Conservation (phyloP, 1,140 invertebrate species). For the Zaprionus kolodkinae region DNA sequence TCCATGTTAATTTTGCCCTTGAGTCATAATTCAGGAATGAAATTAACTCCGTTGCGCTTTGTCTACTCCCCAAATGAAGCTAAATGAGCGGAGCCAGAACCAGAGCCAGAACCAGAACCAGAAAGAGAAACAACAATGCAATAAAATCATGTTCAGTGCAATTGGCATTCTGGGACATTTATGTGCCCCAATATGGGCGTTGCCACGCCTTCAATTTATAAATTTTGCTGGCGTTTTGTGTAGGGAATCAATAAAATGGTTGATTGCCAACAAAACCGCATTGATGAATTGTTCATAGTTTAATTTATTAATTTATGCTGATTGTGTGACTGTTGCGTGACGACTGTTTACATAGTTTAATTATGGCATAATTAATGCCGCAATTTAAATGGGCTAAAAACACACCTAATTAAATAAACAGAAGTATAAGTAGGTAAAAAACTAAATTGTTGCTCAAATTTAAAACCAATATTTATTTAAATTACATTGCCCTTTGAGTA, state of each 20-base stretch:
- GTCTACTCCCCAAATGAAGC: slow-evolving; percentile 23
- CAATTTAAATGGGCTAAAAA: background rate
- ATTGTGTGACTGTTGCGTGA: slow-evolving; percentile 6
- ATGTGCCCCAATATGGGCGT: slow-evolving; percentile 47
- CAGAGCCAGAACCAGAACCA: background rate
- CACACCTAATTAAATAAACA: too few species aligned
- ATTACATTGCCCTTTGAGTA: too few species aligned
- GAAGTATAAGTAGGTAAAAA: too few species aligned
- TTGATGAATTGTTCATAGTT: slow-evolving; percentile 23
- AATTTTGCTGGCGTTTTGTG: slow-evolving; percentile 42
- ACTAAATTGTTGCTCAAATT: too few species aligned
- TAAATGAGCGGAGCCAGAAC: slow-evolving; percentile 14
- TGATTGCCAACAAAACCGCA: slow-evolving; percentile 25
- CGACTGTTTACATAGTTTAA: background rate
- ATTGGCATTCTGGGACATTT: slow-evolving; percentile 59
- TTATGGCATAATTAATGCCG: background rate
- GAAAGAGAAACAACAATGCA: background rate
- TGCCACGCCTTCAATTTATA: slow-evolving; percentile 46
- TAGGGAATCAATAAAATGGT: slow-evolving; percentile 12
- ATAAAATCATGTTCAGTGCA: slow-evolving; percentile 63
- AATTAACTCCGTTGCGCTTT: slow-evolving; percentile 65
- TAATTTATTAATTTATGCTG: slow-evolving; percentile 16
- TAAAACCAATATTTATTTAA: too few species aligned
- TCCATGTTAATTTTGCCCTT: slow-evolving; percentile 82
- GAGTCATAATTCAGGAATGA: slow-evolving; percentile 78